Percentiles rank a stretch among this genome's conserved stretches.
Conservation (phyloP, 2,888 invertebrate species). For the Diabrotica balteata region DNA sequence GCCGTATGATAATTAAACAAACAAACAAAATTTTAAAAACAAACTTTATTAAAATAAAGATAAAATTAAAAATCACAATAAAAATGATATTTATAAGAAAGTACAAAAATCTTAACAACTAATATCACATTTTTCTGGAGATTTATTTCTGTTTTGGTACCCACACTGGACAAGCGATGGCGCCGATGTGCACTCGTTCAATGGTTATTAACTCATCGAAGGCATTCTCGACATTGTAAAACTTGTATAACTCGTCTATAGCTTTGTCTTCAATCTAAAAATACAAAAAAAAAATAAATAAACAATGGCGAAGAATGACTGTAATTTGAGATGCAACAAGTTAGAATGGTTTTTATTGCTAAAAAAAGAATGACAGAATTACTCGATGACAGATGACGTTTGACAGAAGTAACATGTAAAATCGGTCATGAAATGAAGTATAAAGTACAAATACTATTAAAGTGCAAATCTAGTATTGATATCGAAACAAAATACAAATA, state of each 20-base stretch:
- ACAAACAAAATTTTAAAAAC: neutral
- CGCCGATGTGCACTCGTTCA: conserved; percentile 66
- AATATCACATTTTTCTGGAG: conserved; percentile 3
- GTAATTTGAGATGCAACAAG: no score
- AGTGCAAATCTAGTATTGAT: no score
- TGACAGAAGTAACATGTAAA: no score
- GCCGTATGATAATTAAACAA: neutral
- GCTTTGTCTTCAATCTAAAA: conserved; percentile 84
- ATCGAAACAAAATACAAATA: no score
- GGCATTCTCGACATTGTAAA: conserved; percentile 75
- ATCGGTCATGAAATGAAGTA: no score
- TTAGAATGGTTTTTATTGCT: no score
- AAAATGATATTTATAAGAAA: neutral
- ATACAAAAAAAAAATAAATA: no score
- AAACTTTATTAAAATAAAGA: conserved; percentile 2
- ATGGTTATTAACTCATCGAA: conserved; percentile 79
- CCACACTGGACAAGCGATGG: conserved; percentile 69
- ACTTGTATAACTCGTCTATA: conserved; percentile 77
- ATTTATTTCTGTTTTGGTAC: conserved; percentile 50
- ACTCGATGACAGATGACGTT: no score
- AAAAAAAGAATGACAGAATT: no score
- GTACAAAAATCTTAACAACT: neutral
- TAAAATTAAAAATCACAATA: conserved; percentile 11
- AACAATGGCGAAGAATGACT: no score
- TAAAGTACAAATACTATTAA: no score